A percentile compares a stretch with the other conserved stretches of the same genome.
Conservation (phyloP, 2,113 vertebrate genomes). For the Scomber scombrus region DNA sequence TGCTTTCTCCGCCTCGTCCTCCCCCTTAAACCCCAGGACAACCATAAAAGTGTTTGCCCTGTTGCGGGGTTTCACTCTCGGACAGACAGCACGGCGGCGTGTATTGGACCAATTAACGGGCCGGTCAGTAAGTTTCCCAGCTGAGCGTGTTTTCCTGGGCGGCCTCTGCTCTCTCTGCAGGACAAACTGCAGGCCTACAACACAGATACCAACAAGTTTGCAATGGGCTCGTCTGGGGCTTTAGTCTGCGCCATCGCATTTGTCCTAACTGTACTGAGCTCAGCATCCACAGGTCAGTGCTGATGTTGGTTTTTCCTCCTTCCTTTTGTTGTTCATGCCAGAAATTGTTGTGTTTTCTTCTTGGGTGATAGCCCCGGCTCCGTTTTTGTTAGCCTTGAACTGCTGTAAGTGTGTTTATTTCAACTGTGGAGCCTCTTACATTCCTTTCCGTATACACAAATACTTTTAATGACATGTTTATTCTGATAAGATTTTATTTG, state of each 20-base stretch:
- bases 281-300: conserved; percentile 64
- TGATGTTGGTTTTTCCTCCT: background rate
- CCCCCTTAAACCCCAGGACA: conserved; percentile 20
- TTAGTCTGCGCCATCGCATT: conserved; percentile 27
- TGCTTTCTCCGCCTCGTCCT: conserved; percentile 3
- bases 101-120: conserved; percentile 53
- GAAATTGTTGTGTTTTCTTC: conserved; percentile 16
- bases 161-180: conserved; percentile 14
- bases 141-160: conserved; percentile 25
- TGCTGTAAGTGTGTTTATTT: conserved; percentile 7
- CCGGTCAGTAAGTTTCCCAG: background rate
- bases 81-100: conserved; percentile 11
- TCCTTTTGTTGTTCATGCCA: background rate
- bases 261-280: conserved; percentile 36
- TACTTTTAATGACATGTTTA: background rate
- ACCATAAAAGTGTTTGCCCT: conserved; percentile 16
- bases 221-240: conserved; percentile 56
- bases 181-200: background rate
- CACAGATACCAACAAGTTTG: background rate
- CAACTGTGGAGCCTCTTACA: background rate
- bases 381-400: conserved; percentile 50
- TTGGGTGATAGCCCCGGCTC: conserved; percentile 23
- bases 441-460: background rate
- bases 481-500: too few relatives aligned
- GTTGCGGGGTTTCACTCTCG: background rate